phyloP scores from a whole-genome alignment of 2,888 invertebrate species.

The Oscheius sp. region DNA sequence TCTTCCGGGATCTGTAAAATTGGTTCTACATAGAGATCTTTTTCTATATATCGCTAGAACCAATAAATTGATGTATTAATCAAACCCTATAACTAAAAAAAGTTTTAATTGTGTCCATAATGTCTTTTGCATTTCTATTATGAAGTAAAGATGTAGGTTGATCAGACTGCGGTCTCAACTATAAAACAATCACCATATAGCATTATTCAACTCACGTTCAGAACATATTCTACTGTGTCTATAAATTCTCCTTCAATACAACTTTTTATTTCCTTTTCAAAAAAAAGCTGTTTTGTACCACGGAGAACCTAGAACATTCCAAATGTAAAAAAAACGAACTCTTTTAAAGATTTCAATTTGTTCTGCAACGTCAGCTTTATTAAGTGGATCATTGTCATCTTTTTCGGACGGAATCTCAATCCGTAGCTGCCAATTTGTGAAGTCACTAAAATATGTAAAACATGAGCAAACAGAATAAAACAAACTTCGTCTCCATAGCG shows the following conservation, averaged over 20 bases:
- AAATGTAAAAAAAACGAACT: background rate
- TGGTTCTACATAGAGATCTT: background rate
- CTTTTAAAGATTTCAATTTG: background rate
- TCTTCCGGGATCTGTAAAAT: background rate
- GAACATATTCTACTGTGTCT: background rate
- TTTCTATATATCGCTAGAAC: background rate
- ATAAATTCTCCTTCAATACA: constrained; percentile 4
- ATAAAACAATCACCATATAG: background rate
- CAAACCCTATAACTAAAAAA: background rate
- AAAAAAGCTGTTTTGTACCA: background rate
- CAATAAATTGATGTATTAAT: background rate
- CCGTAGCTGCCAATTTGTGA: background rate
- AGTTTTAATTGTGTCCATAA: background rate
- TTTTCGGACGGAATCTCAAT: constrained; percentile 3
- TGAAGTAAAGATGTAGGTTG: background rate
- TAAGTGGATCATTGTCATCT: background rate
- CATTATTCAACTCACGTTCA: background rate
- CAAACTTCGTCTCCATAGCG: too few relatives aligned
- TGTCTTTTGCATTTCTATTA: background rate
- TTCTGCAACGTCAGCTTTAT: background rate
- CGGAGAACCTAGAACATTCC: background rate
- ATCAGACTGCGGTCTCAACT: background rate
- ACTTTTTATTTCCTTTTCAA: background rate
- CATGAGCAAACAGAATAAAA: too few relatives aligned
- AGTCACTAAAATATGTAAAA: background rate